Base-by-base conservation (phyloP, 2,888 invertebrate species). In the Linyphia triangularis region DNA sequence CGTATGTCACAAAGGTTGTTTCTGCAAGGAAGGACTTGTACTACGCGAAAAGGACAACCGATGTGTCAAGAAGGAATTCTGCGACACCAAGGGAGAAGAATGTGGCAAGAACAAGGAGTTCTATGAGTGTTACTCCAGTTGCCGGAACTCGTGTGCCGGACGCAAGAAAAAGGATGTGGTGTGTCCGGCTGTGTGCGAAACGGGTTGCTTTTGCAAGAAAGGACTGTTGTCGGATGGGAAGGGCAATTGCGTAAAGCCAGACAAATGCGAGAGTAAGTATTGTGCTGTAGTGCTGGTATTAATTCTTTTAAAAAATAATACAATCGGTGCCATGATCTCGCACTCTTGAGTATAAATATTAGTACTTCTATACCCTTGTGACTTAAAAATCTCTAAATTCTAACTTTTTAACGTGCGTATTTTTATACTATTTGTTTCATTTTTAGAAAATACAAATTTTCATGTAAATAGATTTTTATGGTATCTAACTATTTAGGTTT, bases 151-250 rank as follows among this genome's bases (percentile, higher is more conserved):
- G 2, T 85, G 85, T 51, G 51, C 26, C 2, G 22, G 67, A 4
- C 13, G 26, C n/a, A 43, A 43, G 6, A 40, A 24, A 16, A 43
- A 59, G 10, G 22, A 59, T 10, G 10, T 33, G 0, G 51, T 57
- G 0, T 84, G 83, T 33, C 65, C 77, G 0, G 75, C 40, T 2
- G 16, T 67, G 1, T 77, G 85, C 22, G 57, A 22, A n/a, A 19
- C 13, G 0, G 85, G 85, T 0, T 85, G 85, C 22, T 77, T 77
- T 69, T 85, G 85, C 69, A 85, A 69, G 37, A 24, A n/a, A 7
- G 85, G 85, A 7, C 24, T 75, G 19, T 7, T 69, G 7, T 7
- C 40, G 16, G 22, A 43, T 9, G 40, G 22, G 1, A 51, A 67
- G 26, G 70, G 59, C 0, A 63, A 33, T 2, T 84, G 84, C 19